Conservation (phyloP, 2,797 vertebrate genomes). For the Manis crassicaudata region DNA sequence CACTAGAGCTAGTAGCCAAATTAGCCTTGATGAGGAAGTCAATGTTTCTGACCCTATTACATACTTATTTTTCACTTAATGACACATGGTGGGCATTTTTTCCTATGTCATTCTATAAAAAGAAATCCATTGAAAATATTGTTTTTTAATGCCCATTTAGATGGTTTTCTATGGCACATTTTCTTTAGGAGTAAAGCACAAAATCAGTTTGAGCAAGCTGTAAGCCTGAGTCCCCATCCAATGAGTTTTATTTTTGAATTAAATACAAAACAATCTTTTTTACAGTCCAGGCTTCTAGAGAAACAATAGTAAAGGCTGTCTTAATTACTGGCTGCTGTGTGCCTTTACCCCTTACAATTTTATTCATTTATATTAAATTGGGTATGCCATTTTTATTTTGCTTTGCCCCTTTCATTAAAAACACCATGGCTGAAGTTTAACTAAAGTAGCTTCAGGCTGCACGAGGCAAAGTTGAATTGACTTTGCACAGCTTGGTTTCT, state of each 20-base stretch:
- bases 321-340: slow-evolving; percentile 41
- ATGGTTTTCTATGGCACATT: not conserved
- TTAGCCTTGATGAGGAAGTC: not conserved
- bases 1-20: not conserved
- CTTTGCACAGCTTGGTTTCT: slow-evolving; percentile 73
- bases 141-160: not conserved
- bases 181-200: not conserved
- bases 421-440: slow-evolving; percentile 67
- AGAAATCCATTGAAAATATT: not conserved
- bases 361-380: slow-evolving; percentile 54
- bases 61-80: not conserved
- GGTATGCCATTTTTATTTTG: slow-evolving; percentile 58
- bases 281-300: not conserved
- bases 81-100: not conserved
- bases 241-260: slow-evolving; percentile 20
- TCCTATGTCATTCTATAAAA: not conserved
- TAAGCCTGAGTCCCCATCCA: not conserved
- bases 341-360: slow-evolving; percentile 30
- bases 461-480: slow-evolving; percentile 71
- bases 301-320: not conserved
- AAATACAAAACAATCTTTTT: slow-evolving; percentile 31
- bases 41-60: not conserved
- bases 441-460: slow-evolving; percentile 72
- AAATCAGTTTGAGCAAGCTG: not conserved
- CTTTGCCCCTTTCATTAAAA: slow-evolving; percentile 70